Percentiles rank a stretch among this genome's conserved stretches.
phyloP scores from a whole-genome alignment of 1,140 invertebrate species.

The Lerema accius region DNA sequence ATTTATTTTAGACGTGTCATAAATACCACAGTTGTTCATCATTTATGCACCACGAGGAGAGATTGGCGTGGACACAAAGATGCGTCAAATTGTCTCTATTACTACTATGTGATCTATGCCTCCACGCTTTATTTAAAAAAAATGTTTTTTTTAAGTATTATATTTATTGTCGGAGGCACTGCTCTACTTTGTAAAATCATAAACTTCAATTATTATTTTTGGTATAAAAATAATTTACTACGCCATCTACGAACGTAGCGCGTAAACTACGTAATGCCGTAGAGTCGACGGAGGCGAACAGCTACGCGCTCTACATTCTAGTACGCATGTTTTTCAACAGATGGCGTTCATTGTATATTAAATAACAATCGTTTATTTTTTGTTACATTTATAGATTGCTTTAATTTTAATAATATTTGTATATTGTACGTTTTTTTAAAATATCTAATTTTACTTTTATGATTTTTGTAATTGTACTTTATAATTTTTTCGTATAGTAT shows the following conservation, averaged over 20 bases:
- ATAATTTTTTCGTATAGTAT: not conserved
- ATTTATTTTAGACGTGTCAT: too few species aligned
- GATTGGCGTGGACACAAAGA: too few species aligned
- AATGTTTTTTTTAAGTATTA: too few species aligned
- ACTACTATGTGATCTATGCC: too few species aligned
- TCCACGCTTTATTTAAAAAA: too few species aligned
- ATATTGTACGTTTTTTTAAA: not conserved
- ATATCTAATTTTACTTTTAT: not conserved
- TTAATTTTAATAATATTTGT: too few species aligned
- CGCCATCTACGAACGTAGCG: slow-evolving; percentile 20
- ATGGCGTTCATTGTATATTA: slow-evolving; percentile 3
- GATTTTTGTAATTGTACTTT: not conserved
- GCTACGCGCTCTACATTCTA: not conserved
- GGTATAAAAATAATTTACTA: not conserved
- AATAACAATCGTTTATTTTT: not conserved
- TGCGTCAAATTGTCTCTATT: too few species aligned
- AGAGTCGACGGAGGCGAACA: not conserved
- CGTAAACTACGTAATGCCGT: not conserved
- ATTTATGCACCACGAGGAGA: too few species aligned
- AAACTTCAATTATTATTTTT: too few species aligned
- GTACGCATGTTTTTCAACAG: not conserved
- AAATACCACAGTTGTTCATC: too few species aligned
- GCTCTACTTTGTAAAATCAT: too few species aligned
- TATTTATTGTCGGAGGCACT: too few species aligned
- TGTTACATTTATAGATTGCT: not conserved